These are phyloP conservation scores for Gymnoscopelus braueri DNA, from an alignment of 2,797 vertebrate species.

Conservation along the genomic window DNA sequence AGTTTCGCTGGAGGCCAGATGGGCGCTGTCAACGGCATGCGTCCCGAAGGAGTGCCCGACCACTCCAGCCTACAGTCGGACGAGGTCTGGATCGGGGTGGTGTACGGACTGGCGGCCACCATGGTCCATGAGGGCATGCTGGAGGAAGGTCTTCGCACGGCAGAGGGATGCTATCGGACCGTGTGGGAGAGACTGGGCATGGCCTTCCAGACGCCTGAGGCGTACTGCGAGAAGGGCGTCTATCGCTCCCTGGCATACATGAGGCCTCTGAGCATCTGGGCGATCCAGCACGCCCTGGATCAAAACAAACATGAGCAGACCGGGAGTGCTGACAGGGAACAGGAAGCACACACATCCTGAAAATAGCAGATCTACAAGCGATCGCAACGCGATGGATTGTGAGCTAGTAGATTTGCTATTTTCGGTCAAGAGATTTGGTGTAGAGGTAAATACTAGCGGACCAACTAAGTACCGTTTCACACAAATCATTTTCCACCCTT, in stretches of 20 bases:
- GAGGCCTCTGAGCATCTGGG: conserved; percentile 96
- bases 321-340: background rate
- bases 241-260: conserved; percentile 97
- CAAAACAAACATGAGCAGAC: too few species aligned
- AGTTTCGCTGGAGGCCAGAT: conserved; percentile 89
- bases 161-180: conserved; percentile 93
- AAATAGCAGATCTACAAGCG: too few species aligned
- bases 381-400: too few species aligned
- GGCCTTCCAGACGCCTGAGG: conserved; percentile 97
- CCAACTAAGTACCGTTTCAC: too few species aligned
- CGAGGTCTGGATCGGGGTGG: conserved; percentile 96
- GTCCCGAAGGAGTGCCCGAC: conserved; percentile 87
- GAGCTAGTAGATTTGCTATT: too few species aligned
- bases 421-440: too few species aligned
- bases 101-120: conserved; percentile 94
- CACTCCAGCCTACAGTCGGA: conserved; percentile 93
- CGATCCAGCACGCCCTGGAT: conserved; percentile 93
- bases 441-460: too few species aligned
- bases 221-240: conserved; percentile 91
- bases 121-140: conserved; percentile 97
- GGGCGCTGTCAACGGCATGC: conserved; percentile 98
- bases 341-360: background rate
- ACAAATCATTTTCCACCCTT: too few species aligned
- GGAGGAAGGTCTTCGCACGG: conserved; percentile 89
- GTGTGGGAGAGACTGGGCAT: conserved; percentile 95